Percentiles rank a stretch among this genome's conserved stretches.
These are phyloP conservation scores for Nipponia nippon DNA, from an alignment of 2,113 vertebrate genomes.

Conservation along the genomic window DNA sequence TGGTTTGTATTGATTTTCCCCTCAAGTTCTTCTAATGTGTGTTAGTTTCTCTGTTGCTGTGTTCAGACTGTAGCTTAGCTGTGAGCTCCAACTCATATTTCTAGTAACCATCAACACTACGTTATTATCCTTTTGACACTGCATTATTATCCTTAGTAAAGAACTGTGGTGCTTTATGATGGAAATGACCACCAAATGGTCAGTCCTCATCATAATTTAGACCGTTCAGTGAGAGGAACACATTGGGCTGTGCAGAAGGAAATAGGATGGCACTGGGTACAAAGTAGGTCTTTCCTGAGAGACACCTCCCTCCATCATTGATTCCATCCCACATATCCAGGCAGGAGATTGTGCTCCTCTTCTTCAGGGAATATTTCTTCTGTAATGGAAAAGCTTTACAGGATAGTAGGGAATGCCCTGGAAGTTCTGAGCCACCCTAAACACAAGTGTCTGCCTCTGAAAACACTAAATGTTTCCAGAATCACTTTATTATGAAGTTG, in stretches of 20 bases:
- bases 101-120: background rate
- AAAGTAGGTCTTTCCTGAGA: background rate
- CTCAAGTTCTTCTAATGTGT: background rate
- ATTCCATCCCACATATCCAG: background rate
- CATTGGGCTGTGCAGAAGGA: background rate
- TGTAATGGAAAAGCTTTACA: background rate
- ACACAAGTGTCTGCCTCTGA: background rate
- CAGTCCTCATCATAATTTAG: background rate
- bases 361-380: background rate
- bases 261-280: background rate
- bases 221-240: background rate
- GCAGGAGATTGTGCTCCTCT: background rate
- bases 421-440: background rate
- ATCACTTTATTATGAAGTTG: background rate
- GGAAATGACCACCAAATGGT: background rate
- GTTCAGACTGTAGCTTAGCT: background rate
- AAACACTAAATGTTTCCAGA: background rate
- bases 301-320: background rate
- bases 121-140: background rate
- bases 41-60: background rate
- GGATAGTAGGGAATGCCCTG: background rate
- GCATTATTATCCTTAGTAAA: background rate
- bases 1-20: background rate
- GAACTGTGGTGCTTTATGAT: background rate
- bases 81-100: background rate